A percentile compares a stretch with the other conserved stretches of the same genome.
Conservation (phyloP, 2,113 vertebrate genomes). For the Cyphomyrus discorhynchus region DNA sequence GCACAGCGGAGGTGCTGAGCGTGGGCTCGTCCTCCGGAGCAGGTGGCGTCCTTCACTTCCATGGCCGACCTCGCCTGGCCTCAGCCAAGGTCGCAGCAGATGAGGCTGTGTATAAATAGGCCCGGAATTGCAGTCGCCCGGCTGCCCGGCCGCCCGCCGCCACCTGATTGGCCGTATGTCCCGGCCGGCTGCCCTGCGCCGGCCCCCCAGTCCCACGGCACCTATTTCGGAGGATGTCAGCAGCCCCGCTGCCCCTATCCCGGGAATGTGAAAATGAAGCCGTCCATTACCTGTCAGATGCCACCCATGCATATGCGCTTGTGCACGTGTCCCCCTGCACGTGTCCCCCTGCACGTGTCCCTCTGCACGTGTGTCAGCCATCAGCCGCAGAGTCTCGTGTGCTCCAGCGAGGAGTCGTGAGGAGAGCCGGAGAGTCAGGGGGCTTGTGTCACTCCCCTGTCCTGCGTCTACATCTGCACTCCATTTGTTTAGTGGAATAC, state of each 20-base stretch:
- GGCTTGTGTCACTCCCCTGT: not conserved
- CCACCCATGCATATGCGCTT: conserved; percentile 8
- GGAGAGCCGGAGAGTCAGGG: not conserved
- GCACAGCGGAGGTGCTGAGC: not conserved
- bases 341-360: conserved; percentile 7
- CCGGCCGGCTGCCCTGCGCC: not conserved
- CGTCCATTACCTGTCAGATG: conserved; percentile 13
- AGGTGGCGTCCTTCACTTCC: not conserved
- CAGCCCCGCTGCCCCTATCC: not conserved
- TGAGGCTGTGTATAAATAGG: conserved; percentile 12
- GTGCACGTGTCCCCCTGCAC: conserved; percentile 10
- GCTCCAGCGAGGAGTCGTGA: not conserved
- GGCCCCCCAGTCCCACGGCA: not conserved
- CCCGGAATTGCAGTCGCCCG: not conserved
- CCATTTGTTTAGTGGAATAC: not conserved
- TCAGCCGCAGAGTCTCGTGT: not conserved
- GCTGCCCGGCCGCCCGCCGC: not conserved
- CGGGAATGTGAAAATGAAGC: conserved; percentile 19
- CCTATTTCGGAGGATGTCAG: not conserved
- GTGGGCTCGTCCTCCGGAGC: not conserved
- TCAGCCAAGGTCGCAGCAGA: not conserved
- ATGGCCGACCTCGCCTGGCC: not conserved
- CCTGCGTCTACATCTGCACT: not conserved
- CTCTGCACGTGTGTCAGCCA: not conserved
- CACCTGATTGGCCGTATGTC: not conserved